Evolutionary conservation across 2,888 invertebrate species (phyloP).

Genomic region (Himalopsyche kuldschensis): DNA sequence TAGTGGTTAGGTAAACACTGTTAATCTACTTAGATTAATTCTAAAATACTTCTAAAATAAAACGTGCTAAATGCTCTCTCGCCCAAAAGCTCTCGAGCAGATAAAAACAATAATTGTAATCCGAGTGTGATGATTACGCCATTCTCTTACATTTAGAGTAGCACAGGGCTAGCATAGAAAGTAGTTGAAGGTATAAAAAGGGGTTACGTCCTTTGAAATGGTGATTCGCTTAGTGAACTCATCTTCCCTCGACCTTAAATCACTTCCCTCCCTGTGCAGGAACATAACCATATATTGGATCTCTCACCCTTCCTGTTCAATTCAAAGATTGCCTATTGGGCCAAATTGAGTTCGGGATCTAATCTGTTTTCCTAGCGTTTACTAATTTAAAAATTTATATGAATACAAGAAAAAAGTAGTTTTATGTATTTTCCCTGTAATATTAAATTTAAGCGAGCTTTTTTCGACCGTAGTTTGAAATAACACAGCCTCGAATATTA

Average conservation of each 20-base stretch:
- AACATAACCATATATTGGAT: conserved; percentile 34
- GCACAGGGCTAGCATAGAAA: background rate
- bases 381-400: background rate
- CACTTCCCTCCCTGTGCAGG: conserved; percentile 23
- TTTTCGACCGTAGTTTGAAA: too few species aligned
- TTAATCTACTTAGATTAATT: background rate
- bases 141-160: background rate
- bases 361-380: conserved; percentile 18
- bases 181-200: conserved; percentile 20
- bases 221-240: conserved; percentile 35
- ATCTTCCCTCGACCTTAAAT: conserved; percentile 29
- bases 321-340: conserved; percentile 14
- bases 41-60: background rate
- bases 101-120: background rate
- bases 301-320: conserved; percentile 2
- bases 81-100: background rate
- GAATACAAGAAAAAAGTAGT: background rate
- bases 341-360: conserved; percentile 29
- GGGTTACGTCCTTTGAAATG: conserved; percentile 33
- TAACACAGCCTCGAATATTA: too few species aligned
- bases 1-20: background rate
- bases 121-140: background rate
- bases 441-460: too few species aligned
- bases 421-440: too few species aligned
- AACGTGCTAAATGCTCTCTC: background rate